Evolutionary conservation across 2,113 vertebrate genomes (phyloP).

Genomic region (Tachysurus fulvidraco): DNA sequence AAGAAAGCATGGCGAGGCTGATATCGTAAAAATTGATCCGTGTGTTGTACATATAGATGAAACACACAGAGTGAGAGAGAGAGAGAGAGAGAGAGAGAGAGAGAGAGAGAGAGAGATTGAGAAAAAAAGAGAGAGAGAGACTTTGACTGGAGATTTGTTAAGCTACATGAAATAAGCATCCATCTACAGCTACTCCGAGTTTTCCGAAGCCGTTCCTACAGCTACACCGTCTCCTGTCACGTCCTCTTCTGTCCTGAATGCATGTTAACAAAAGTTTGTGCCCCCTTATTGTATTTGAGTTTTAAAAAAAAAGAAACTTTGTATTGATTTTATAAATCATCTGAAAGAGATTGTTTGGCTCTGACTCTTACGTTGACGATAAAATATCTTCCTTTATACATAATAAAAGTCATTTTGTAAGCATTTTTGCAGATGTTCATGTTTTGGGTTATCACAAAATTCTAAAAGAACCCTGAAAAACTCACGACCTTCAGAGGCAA

Average conservation of each 20-base stretch:
- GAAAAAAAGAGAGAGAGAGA: not conserved
- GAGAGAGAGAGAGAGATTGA: not conserved
- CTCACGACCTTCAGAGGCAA: too few relatives aligned
- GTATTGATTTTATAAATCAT: too few relatives aligned
- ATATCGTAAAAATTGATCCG: not conserved
- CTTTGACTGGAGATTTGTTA: not conserved
- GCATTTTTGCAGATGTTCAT: too few relatives aligned
- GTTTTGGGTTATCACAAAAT: too few relatives aligned
- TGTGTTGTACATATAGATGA: not conserved
- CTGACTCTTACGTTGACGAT: too few relatives aligned
- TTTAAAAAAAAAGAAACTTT: not conserved
- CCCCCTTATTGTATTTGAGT: not conserved
- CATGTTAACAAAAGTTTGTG: not conserved
- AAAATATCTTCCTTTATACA: too few relatives aligned
- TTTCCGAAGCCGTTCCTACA: slow-evolving; percentile 62
- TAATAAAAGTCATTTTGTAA: too few relatives aligned
- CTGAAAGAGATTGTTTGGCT: too few relatives aligned
- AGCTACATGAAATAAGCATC: slow-evolving; percentile 40
- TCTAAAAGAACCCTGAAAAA: too few relatives aligned
- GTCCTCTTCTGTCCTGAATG: not conserved
- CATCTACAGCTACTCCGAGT: slow-evolving; percentile 50
- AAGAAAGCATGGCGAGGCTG: not conserved
- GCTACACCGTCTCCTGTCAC: slow-evolving; percentile 60
- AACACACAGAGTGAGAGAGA: not conserved
- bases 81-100: slow-evolving; percentile 4